A percentile compares a stretch with the other conserved stretches of the same genome.
Conservation (phyloP, 2,888 invertebrate species). For the Aquatica leii region DNA sequence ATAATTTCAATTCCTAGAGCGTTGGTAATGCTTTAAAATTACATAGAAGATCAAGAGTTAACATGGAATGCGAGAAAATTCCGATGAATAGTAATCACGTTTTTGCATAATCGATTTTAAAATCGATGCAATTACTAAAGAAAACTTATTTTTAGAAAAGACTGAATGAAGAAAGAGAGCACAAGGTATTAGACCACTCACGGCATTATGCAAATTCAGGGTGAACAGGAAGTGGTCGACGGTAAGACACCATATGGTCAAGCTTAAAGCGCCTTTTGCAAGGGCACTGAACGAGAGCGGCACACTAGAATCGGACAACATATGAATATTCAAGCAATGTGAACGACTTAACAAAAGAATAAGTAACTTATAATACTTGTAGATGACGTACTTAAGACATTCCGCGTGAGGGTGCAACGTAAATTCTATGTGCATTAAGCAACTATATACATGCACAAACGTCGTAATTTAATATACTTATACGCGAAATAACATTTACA, state of each 20-base stretch:
- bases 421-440: neutral
- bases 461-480: slow-evolving; percentile 20
- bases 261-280: slow-evolving; percentile 27
- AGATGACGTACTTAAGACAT: slow-evolving; percentile 34
- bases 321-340: slow-evolving; percentile 46
- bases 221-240: slow-evolving; percentile 46
- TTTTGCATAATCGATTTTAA: slow-evolving; percentile 34
- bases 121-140: slow-evolving; percentile 33
- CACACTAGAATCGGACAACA: slow-evolving; percentile 40
- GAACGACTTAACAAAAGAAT: slow-evolving; percentile 45
- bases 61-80: slow-evolving; percentile 33
- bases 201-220: slow-evolving; percentile 45
- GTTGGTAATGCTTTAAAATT: slow-evolving; percentile 24
- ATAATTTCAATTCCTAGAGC: slow-evolving; percentile 15
- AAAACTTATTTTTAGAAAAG: slow-evolving; percentile 16
- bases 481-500: slow-evolving; percentile 14
- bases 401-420: neutral
- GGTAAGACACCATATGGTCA: slow-evolving; percentile 50
- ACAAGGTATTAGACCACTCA: slow-evolving; percentile 30
- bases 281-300: slow-evolving; percentile 44
- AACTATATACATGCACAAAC: slow-evolving; percentile 12
- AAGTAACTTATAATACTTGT: slow-evolving; percentile 39
- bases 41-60: slow-evolving; percentile 28
- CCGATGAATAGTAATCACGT: slow-evolving; percentile 32
- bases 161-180: slow-evolving; percentile 20